phyloP scores from a whole-genome alignment of 2,888 invertebrate genomes.

The Patella caerulea region DNA sequence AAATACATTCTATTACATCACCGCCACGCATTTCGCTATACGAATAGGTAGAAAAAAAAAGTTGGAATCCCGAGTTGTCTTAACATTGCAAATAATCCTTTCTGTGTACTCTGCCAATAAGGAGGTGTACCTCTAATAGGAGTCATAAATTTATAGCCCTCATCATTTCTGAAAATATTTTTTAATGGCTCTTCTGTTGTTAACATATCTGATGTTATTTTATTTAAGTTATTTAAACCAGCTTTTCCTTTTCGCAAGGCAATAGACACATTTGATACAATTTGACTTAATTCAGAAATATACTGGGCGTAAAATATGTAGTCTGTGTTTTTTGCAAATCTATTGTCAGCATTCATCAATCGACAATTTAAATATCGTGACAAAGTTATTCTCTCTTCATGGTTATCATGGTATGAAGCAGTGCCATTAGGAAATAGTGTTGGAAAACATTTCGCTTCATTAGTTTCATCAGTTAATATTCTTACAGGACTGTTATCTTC shows the following conservation, averaged over 20 bases:
- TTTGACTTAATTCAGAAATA: constrained; percentile 26
- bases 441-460: constrained; percentile 31
- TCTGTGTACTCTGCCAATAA: constrained; percentile 22
- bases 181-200: constrained; percentile 18
- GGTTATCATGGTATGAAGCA: constrained; percentile 14
- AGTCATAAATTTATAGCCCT: constrained; percentile 20
- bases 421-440: constrained; percentile 26
- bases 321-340: constrained; percentile 25
- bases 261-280: constrained; percentile 25
- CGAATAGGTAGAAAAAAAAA: constrained; percentile 22
- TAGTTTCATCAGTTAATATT: constrained; percentile 23
- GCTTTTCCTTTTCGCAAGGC: constrained; percentile 26
- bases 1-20: constrained; percentile 18
- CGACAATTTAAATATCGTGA: constrained; percentile 26
- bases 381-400: constrained; percentile 12
- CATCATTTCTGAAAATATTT: constrained; percentile 14
- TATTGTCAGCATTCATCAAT: constrained; percentile 22
- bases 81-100: constrained; percentile 26
- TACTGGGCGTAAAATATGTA: constrained; percentile 33
- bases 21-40: constrained; percentile 21
- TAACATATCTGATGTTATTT: constrained; percentile 20
- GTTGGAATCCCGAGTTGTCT: constrained; percentile 25
- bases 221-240: constrained; percentile 8
- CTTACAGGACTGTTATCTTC: constrained; percentile 29
- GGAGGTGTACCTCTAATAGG: constrained; percentile 24